Conservation (phyloP, 2,888 invertebrate genomes). For the Drosophila ezoana region DNA sequence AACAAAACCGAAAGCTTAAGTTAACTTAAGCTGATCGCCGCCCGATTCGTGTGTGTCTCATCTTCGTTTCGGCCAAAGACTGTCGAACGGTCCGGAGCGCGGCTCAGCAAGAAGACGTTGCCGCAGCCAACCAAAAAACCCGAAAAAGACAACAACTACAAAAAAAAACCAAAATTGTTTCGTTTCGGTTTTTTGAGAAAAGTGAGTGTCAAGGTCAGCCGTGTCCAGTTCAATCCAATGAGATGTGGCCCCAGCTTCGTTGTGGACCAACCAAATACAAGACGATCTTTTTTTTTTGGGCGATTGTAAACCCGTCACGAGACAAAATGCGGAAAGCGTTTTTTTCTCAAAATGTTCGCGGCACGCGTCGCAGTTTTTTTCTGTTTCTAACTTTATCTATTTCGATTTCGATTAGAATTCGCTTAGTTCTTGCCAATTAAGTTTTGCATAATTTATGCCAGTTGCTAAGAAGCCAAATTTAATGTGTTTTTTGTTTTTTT, state of each 20-base stretch:
- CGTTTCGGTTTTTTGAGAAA: constrained; percentile 58
- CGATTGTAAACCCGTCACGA: constrained; percentile 65
- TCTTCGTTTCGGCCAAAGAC: constrained; percentile 83
- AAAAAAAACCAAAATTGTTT: constrained; percentile 5
- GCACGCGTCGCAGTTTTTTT: constrained; percentile 58
- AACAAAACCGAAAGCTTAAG: constrained; percentile 30
- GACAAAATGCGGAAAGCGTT: constrained; percentile 61
- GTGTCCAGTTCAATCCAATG: constrained; percentile 41
- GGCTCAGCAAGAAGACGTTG: constrained; percentile 83
- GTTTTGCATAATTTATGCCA: constrained; percentile 59
- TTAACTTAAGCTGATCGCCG: constrained; percentile 19
- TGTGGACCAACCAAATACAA: constrained; percentile 20
- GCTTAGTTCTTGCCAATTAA: constrained; percentile 42
- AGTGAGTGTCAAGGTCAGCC: constrained; percentile 84
- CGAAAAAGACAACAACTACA: constrained; percentile 29
- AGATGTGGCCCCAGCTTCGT: constrained; percentile 44
- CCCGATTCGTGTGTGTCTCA: constrained; percentile 77
- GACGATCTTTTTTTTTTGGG: constrained; percentile 39
- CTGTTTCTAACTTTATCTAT: not conserved
- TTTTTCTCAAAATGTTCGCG: constrained; percentile 19
- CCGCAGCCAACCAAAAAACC: constrained; percentile 49
- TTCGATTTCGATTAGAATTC: constrained; percentile 36
- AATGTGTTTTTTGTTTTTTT: constrained; percentile 13
- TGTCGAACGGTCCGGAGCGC: constrained; percentile 72
- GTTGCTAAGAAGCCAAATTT: constrained; percentile 33